A percentile compares a stretch with the other conserved stretches of the same genome.
phyloP scores from a whole-genome alignment of 1,140 invertebrate genomes.

The Ostrea denselamellosa region DNA sequence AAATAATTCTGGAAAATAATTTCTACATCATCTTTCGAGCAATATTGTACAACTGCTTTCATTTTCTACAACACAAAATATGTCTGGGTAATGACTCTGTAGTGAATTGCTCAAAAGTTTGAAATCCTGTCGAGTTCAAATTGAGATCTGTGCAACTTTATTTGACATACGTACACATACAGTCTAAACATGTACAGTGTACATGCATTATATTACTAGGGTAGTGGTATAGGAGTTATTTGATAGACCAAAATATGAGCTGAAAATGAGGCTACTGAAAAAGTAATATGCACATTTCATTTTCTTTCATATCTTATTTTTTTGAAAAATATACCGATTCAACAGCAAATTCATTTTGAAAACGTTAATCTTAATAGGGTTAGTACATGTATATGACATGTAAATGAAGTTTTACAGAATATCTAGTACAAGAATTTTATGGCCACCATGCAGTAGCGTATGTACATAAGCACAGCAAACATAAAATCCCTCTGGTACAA shows the following conservation, averaged over 20 bases:
- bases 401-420: neutral
- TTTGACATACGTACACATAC: neutral
- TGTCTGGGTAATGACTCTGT: neutral
- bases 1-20: neutral
- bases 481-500: neutral
- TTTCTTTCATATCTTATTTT: too few relatives aligned
- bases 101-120: conserved; percentile 8
- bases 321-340: too few relatives aligned
- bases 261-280: too few relatives aligned
- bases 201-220: neutral
- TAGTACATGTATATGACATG: neutral
- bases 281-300: too few relatives aligned
- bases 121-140: conserved; percentile 22
- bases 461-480: neutral
- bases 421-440: neutral
- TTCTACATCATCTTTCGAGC: conserved; percentile 1
- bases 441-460: neutral
- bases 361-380: neutral
- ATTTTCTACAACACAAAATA: too few relatives aligned
- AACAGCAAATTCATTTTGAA: neutral
- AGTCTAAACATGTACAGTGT: too few relatives aligned
- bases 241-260: too few relatives aligned
- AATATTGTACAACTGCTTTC: neutral
- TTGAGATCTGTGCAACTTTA: neutral
- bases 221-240: too few relatives aligned